These are phyloP conservation scores for Meles meles DNA, from an alignment of 2,113 vertebrate genomes.

Conservation along the genomic window DNA sequence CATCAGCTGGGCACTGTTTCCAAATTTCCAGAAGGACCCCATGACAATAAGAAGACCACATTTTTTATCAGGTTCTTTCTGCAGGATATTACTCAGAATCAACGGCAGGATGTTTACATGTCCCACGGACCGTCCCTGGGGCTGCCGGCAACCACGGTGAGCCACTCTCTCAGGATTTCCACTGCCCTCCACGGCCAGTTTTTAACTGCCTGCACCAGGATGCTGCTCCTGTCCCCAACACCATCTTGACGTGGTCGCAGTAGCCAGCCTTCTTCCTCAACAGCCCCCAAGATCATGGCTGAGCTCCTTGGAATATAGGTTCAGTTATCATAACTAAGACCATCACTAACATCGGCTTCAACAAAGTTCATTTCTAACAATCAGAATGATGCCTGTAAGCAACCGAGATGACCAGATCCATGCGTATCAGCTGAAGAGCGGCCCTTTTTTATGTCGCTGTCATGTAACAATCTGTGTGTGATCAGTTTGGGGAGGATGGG, in stretches of 20 bases:
- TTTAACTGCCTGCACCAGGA: not conserved
- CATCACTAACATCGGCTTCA: not conserved
- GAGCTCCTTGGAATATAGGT: not conserved
- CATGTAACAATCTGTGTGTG: not conserved
- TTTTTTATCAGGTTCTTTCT: conserved; percentile 31
- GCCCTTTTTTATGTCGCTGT: not conserved
- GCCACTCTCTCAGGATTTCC: not conserved
- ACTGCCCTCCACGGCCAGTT: not conserved
- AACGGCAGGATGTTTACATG: not conserved
- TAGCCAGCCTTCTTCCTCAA: not conserved
- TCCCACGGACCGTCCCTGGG: not conserved
- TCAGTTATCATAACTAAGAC: not conserved
- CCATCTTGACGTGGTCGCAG: not conserved
- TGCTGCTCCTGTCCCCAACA: not conserved
- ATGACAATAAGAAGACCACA: not conserved
- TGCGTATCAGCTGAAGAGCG: not conserved
- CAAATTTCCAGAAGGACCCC: not conserved
- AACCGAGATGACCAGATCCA: not conserved
- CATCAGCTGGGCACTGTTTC: not conserved
- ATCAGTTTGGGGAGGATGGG: not conserved
- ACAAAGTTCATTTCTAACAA: not conserved
- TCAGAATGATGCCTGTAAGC: not conserved
- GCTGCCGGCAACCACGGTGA: not conserved
- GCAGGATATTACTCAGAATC: conserved; percentile 29
- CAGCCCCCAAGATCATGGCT: not conserved